phyloP scores from a whole-genome alignment of 2,113 vertebrate genomes.

The Numenius arquata region DNA sequence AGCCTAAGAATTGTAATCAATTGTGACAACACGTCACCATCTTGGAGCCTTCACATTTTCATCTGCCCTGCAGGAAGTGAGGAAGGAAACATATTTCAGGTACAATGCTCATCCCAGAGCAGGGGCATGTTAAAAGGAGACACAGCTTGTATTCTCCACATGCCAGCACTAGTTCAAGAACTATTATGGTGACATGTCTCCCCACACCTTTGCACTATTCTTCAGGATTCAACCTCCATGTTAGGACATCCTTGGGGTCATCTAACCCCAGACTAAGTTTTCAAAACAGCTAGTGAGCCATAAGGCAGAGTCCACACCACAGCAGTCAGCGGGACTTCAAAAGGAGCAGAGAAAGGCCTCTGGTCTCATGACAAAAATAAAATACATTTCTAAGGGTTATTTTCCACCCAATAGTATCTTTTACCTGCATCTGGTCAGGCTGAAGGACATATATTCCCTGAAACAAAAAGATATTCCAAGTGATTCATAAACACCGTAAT shows the following conservation, averaged over 20 bases:
- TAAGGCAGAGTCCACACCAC: neutral
- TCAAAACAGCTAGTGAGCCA: neutral
- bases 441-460: slow-evolving; percentile 87
- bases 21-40: neutral
- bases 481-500: slow-evolving; percentile 18
- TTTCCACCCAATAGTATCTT: neutral
- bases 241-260: neutral
- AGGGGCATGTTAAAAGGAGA: neutral
- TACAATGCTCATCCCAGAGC: neutral
- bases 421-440: slow-evolving; percentile 97
- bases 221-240: neutral
- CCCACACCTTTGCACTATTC: neutral
- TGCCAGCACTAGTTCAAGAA: neutral
- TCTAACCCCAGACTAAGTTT: neutral
- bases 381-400: neutral
- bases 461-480: slow-evolving; percentile 58
- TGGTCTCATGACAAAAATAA: neutral
- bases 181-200: neutral
- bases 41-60: neutral
- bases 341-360: neutral
- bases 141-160: neutral
- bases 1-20: neutral
- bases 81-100: neutral
- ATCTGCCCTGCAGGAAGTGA: neutral
- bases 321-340: neutral